Evolutionary conservation across 2,888 invertebrate genomes (phyloP), one percentile per base, ranked within the genome.

Genomic region (Creontiades dilutus): DNA sequence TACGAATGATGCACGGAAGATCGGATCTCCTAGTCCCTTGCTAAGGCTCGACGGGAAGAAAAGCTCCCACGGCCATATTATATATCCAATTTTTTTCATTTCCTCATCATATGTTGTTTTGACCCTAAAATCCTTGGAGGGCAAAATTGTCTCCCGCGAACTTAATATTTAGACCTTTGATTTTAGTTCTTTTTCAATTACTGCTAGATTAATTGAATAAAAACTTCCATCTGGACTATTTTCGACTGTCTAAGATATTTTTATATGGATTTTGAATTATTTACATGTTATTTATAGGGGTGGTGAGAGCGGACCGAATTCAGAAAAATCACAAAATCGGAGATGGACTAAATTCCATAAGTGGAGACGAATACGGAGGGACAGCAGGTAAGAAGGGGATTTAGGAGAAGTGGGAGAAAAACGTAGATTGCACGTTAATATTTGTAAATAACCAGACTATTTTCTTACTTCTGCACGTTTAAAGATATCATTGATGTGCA

Each of bases 261-360:
- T 14, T 61, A 9, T 19, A 2, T 61, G n/a, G 61, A 61, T 61
- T 61, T 61, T 61, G 61, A 61, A 61, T 9, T n/a, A 19, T n/a
- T 61, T 61, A 61, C 61, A 19, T 61, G 61, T 61, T 86, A 86
- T 86, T 86, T 86, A 14, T 86, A 86, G 86, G 86, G 37, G 57
- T 86, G 86, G 57, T 86, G 86, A 86, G 86, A 75, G 86, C 86
- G 12, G 86, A 86, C 86, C 57, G 86, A 52, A 68, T 13, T n/a
- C 68, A 23, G 47, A 86, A 75, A 86, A 27, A 16, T 57, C 86
- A 86, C 61, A 86, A 86, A 86, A 46, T 61, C 86, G 86, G 28
- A 68, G 86, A 86, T 52, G 75, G 75, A 27, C 61, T 61, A 75
- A 86, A 86, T 68, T 68, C 86, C 19, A 86, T 86, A 68, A 86